phyloP scores from a whole-genome alignment of 2,888 invertebrate genomes.

The Yponomeuta cagnagella region DNA sequence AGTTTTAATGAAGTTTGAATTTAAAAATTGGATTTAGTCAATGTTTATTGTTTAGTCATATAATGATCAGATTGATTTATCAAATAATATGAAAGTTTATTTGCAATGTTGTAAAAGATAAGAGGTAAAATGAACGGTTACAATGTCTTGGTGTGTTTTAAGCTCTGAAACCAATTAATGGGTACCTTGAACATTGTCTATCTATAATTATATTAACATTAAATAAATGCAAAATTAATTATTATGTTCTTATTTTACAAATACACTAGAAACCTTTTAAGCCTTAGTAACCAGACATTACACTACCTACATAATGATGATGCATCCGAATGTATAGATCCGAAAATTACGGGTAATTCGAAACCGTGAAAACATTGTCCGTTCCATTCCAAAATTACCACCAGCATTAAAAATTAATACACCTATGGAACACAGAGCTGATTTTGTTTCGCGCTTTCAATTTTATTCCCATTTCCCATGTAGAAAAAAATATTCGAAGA shows the following conservation, averaged over 20 bases:
- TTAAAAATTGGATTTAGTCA: conserved; percentile 68
- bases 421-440: too few relatives aligned
- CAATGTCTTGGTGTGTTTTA: conserved; percentile 68
- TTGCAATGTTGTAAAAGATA: conserved; percentile 68
- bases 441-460: too few relatives aligned
- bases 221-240: conserved; percentile 65
- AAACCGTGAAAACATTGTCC: too few relatives aligned
- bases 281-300: too few relatives aligned
- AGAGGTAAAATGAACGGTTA: conserved; percentile 62
- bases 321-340: too few relatives aligned
- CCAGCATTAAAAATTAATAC: too few relatives aligned
- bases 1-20: conserved; percentile 56
- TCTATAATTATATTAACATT: conserved; percentile 76
- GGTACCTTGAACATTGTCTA: conserved; percentile 76
- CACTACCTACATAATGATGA: too few relatives aligned
- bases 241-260: conserved; percentile 17
- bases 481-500: too few relatives aligned
- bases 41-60: conserved; percentile 63
- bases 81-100: conserved; percentile 56
- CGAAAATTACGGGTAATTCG: too few relatives aligned
- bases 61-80: conserved; percentile 57
- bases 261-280: too few relatives aligned
- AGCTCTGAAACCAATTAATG: conserved; percentile 73
- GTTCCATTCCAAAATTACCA: too few relatives aligned
- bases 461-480: too few relatives aligned